These are phyloP conservation scores for Cepaea nemoralis DNA, from an alignment of 1,140 invertebrate genomes.

Conservation along the genomic window DNA sequence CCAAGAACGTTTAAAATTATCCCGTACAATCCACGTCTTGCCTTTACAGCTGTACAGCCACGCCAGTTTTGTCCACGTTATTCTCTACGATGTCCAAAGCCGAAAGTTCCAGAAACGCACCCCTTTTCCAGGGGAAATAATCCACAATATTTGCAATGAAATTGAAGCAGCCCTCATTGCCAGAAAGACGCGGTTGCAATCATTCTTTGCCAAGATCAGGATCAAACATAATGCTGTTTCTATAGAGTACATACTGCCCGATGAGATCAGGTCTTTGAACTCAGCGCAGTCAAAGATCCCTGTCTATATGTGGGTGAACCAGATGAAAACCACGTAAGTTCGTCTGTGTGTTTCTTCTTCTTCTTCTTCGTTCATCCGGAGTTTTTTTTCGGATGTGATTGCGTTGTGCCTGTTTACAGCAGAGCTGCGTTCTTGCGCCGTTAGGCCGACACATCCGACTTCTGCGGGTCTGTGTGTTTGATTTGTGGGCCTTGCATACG, in stretches of 20 bases:
- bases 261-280: constrained; percentile 55
- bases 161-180: constrained; percentile 56
- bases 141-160: constrained; percentile 39
- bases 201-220: constrained; percentile 56
- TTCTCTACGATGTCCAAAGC: constrained; percentile 63
- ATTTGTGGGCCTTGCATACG: background rate
- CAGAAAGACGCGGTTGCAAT: constrained; percentile 55
- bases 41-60: constrained; percentile 55
- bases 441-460: background rate
- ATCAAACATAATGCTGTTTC: constrained; percentile 58
- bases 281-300: constrained; percentile 52
- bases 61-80: constrained; percentile 55
- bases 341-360: background rate
- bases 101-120: constrained; percentile 61
- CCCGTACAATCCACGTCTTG: background rate
- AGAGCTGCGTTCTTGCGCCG: background rate
- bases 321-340: constrained; percentile 60
- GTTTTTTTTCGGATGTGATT: background rate
- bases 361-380: background rate
- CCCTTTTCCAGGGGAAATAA: constrained; percentile 45
- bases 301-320: constrained; percentile 66
- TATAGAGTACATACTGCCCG: constrained; percentile 61
- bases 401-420: background rate
- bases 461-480: background rate
- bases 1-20: no score